phyloP scores from a whole-genome alignment of 2,797 vertebrate genomes.

The Pterois miles region DNA sequence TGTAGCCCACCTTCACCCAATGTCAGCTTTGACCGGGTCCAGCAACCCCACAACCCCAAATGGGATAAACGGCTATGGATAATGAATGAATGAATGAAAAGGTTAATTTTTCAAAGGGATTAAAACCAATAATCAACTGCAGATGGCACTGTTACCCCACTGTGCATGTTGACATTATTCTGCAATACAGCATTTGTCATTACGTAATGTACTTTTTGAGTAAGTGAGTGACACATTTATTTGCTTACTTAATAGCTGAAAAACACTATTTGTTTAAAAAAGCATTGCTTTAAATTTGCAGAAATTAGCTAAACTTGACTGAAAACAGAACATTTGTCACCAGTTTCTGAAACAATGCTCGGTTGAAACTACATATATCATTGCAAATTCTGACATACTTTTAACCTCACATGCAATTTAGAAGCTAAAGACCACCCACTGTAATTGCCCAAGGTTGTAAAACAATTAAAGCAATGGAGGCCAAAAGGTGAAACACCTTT shows the following conservation, averaged over 20 bases:
- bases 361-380: neutral
- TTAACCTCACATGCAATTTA: neutral
- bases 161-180: neutral
- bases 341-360: neutral
- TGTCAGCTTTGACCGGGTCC: too few relatives aligned
- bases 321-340: neutral
- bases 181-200: neutral
- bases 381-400: neutral
- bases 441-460: neutral
- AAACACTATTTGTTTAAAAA: neutral
- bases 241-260: neutral
- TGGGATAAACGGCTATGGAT: too few relatives aligned
- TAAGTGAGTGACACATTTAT: neutral
- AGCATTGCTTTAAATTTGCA: neutral
- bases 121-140: neutral
- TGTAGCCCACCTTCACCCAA: too few relatives aligned
- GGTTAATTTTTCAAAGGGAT: neutral
- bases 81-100: neutral
- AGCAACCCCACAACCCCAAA: too few relatives aligned
- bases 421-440: neutral
- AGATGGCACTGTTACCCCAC: neutral
- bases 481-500: neutral
- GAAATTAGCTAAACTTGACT: neutral
- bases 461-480: neutral
- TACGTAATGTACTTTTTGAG: neutral